Percentiles rank a stretch among this genome's conserved stretches.
Evolutionary conservation across 2,113 vertebrate genomes (phyloP).

Genomic region (Dipodomys spectabilis): DNA sequence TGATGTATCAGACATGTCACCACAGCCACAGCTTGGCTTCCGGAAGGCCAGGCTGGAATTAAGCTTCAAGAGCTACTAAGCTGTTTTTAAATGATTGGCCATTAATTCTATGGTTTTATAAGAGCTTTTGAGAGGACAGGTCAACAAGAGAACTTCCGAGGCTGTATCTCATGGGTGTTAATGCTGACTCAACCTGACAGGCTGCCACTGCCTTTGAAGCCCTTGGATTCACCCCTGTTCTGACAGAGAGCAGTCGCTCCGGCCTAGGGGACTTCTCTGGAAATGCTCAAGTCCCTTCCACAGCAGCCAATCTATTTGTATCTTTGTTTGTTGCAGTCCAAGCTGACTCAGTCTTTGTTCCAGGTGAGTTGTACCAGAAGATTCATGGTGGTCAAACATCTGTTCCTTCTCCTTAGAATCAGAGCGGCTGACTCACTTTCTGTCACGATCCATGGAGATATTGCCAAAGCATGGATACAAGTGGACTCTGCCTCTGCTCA

Average conservation of each 20-base stretch:
- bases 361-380: neutral
- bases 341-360: constrained; percentile 7
- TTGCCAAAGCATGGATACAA: neutral
- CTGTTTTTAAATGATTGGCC: constrained; percentile 68
- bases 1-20: neutral
- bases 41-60: constrained; percentile 63
- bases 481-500: neutral
- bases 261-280: neutral
- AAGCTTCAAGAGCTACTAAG: constrained; percentile 65
- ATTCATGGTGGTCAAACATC: neutral
- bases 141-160: constrained; percentile 35
- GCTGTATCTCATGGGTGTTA: constrained; percentile 57
- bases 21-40: constrained; percentile 43
- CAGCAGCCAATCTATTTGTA: neutral
- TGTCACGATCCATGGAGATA: neutral
- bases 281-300: neutral
- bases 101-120: constrained; percentile 73
- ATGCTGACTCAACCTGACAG: constrained; percentile 48
- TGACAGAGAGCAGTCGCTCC: too few species aligned
- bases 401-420: neutral
- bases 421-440: neutral
- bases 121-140: constrained; percentile 62
- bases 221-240: neutral
- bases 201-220: constrained; percentile 26
- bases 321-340: neutral